These are phyloP conservation scores for Chalcosyrphus nemorum DNA, from an alignment of 2,888 invertebrate species.

Conservation along the genomic window DNA sequence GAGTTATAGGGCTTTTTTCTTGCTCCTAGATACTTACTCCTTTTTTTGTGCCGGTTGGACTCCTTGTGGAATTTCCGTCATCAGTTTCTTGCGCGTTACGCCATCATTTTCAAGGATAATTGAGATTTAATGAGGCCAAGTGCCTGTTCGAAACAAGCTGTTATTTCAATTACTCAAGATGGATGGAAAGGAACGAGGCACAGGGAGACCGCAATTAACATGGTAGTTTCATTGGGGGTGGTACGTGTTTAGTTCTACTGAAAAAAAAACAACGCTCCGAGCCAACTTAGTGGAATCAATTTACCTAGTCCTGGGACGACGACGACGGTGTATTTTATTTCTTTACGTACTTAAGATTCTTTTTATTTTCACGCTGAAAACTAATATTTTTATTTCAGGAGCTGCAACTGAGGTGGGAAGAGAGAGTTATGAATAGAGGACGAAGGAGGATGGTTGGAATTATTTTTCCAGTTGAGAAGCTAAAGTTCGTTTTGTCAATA, in stretches of 20 bases:
- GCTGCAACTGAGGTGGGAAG: not conserved
- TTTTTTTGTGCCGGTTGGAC: not conserved
- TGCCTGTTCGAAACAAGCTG: slow-evolving; percentile 52
- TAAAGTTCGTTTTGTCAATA: not conserved
- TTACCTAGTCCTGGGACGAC: slow-evolving; percentile 34
- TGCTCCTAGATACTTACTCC: not conserved
- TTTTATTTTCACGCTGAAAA: slow-evolving; percentile 4
- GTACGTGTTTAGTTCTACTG: not conserved
- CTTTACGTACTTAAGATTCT: not conserved
- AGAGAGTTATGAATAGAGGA: not conserved
- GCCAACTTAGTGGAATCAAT: slow-evolving; percentile 44
- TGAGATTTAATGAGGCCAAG: slow-evolving; percentile 67
- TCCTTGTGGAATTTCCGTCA: not conserved
- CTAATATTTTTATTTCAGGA: slow-evolving; percentile 11
- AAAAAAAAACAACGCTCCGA: not conserved
- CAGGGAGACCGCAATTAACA: slow-evolving; percentile 14
- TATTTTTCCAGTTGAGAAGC: no score
- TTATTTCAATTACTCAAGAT: slow-evolving; percentile 55
- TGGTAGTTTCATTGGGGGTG: slow-evolving; percentile 14
- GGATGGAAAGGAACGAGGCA: not conserved
- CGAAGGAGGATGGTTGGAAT: not conserved
- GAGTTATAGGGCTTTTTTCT: not conserved
- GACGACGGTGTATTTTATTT: slow-evolving; percentile 25
- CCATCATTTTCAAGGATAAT: slow-evolving; percentile 53
- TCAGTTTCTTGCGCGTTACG: slow-evolving; percentile 24